A percentile compares a stretch with the other conserved stretches of the same genome.
phyloP scores from a whole-genome alignment of 1,140 invertebrate species.

The Phthorimaea operculella region DNA sequence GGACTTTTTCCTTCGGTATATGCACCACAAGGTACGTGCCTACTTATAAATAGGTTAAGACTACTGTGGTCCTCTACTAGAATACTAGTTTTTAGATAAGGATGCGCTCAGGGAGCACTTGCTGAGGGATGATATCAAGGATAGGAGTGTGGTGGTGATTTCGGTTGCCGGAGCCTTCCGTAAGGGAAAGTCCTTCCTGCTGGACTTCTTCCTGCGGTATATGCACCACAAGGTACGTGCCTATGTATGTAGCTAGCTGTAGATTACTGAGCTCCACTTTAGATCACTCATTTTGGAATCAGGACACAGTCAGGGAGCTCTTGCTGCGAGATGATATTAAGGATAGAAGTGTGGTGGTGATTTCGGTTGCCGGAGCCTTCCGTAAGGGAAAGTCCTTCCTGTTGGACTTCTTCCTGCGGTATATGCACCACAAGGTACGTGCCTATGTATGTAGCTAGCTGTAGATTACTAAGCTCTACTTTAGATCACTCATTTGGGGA shows the following conservation, averaged over 20 bases:
- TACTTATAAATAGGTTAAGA: too few relatives aligned
- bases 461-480: too few relatives aligned
- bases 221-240: conserved; percentile 70
- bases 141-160: conserved; percentile 85
- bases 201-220: conserved; percentile 94
- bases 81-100: conserved; percentile 80
- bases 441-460: too few relatives aligned
- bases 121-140: conserved; percentile 68
- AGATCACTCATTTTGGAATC: conserved; percentile 79
- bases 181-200: conserved; percentile 95
- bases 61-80: too few relatives aligned
- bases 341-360: conserved; percentile 82
- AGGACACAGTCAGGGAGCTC: conserved; percentile 85
- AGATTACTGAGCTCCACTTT: too few relatives aligned
- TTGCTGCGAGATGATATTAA: conserved; percentile 73
- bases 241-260: too few relatives aligned
- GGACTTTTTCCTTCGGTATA: conserved; percentile 93
- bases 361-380: conserved; percentile 97
- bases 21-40: conserved; percentile 68
- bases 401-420: conserved; percentile 93
- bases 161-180: conserved; percentile 97
- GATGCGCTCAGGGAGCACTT: conserved; percentile 85
- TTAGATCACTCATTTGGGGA: too few relatives aligned
- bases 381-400: conserved; percentile 97
- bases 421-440: conserved; percentile 73